A percentile compares a stretch with the other conserved stretches of the same genome.
These are phyloP conservation scores for Polia nebulosa DNA, from an alignment of 2,888 invertebrate genomes.

Conservation along the genomic window DNA sequence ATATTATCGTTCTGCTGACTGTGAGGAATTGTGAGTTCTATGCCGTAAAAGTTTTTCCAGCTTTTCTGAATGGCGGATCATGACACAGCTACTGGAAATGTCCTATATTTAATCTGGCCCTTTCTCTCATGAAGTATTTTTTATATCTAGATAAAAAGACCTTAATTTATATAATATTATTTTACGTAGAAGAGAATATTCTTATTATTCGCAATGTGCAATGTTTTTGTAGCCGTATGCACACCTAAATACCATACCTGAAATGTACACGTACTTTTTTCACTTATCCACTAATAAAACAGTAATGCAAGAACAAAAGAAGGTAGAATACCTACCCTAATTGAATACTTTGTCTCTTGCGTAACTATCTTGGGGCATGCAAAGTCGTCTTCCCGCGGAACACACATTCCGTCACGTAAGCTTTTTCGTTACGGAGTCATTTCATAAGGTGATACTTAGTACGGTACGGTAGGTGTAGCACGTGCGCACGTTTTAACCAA, in stretches of 20 bases:
- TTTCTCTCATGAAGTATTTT: constrained; percentile 11
- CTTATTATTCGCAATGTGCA: neutral
- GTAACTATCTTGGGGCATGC: constrained; percentile 72
- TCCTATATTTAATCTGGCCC: constrained; percentile 18
- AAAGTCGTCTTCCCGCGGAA: constrained; percentile 70
- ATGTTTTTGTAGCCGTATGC: neutral
- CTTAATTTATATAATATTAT: too few species aligned
- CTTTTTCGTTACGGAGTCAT: constrained; percentile 70
- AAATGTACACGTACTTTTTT: constrained; percentile 22
- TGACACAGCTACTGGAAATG: constrained; percentile 16
- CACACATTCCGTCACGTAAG: constrained; percentile 75
- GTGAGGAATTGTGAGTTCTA: constrained; percentile 7
- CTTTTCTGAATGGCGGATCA: constrained; percentile 4
- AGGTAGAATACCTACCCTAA: constrained; percentile 59
- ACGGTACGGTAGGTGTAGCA: constrained; percentile 40
- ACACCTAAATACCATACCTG: constrained; percentile 6
- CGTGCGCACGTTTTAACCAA: constrained; percentile 42
- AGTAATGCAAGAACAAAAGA: constrained; percentile 38
- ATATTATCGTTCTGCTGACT: neutral
- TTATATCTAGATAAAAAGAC: neutral
- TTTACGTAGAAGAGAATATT: constrained; percentile 6
- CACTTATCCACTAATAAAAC: constrained; percentile 31
- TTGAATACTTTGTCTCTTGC: constrained; percentile 69
- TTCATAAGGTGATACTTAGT: constrained; percentile 60
- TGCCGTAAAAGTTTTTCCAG: neutral